These are phyloP conservation scores for Rhinophrynus dorsalis DNA, from an alignment of 2,797 vertebrate species.

Conservation along the genomic window DNA sequence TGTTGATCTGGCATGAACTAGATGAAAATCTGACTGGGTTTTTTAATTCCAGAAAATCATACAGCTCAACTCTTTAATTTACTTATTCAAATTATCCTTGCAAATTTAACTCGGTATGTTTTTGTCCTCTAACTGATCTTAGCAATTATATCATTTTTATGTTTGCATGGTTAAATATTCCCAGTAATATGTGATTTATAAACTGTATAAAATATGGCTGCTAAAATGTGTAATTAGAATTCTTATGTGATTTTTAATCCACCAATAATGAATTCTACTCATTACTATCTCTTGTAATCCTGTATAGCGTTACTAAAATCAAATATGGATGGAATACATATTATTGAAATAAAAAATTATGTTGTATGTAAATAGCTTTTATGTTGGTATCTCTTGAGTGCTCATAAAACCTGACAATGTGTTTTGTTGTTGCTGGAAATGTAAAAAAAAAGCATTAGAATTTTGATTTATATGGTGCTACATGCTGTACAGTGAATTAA, in stretches of 20 bases:
- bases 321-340: constrained; percentile 25
- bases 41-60: not conserved
- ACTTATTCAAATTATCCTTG: not conserved
- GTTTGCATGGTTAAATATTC: constrained; percentile 1
- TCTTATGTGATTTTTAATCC: constrained; percentile 18
- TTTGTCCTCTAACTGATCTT: constrained; percentile 8
- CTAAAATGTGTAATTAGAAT: constrained; percentile 14
- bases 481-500: not conserved
- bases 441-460: constrained; percentile 33
- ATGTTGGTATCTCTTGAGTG: constrained; percentile 31
- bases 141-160: constrained; percentile 7
- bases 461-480: constrained; percentile 16
- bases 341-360: constrained; percentile 42
- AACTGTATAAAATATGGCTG: constrained; percentile 2
- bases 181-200: not conserved
- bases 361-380: constrained; percentile 43
- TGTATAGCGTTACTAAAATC: not conserved
- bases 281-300: constrained; percentile 24
- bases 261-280: constrained; percentile 24
- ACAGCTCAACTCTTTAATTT: not conserved
- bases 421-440: constrained; percentile 38
- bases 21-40: too few species aligned
- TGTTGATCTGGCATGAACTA: too few species aligned
- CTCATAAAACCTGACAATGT: constrained; percentile 45
- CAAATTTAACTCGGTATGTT: not conserved